These are phyloP conservation scores for human DNA, from an alignment of 2,113 vertebrate genomes.

Conservation along the genomic window DNA sequence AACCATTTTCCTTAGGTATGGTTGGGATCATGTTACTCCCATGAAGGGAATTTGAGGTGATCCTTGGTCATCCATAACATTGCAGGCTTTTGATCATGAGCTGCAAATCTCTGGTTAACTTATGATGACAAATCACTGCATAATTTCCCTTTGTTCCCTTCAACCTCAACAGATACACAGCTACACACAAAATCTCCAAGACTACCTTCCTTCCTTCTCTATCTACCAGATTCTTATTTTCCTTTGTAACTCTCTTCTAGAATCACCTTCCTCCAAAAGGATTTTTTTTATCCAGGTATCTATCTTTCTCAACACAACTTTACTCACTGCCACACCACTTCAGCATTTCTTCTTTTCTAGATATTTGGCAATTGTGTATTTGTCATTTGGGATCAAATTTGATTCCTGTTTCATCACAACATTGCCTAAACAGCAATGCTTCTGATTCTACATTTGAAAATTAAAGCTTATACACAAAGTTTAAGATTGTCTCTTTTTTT, in stretches of 20 bases:
- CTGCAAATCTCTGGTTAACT: slow-evolving; percentile 9
- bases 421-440: background rate
- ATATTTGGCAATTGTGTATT: background rate
- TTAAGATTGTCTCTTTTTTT: background rate
- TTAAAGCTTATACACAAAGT: background rate
- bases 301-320: background rate
- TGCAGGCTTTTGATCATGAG: background rate
- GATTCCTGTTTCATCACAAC: slow-evolving; percentile 16
- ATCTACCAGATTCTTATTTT: background rate
- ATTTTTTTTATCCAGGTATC: background rate
- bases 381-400: background rate
- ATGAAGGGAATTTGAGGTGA: background rate
- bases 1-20: background rate
- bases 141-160: background rate
- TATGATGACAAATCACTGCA: background rate
- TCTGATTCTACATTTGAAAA: background rate
- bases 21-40: background rate
- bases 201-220: background rate
- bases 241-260: background rate
- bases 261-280: background rate
- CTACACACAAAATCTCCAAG: background rate
- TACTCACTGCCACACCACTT: background rate
- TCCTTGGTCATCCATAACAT: background rate
- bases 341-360: background rate
- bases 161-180: background rate